Evolutionary conservation across 1,140 invertebrate species (phyloP).

Genomic region (Drosophila sechellia): DNA sequence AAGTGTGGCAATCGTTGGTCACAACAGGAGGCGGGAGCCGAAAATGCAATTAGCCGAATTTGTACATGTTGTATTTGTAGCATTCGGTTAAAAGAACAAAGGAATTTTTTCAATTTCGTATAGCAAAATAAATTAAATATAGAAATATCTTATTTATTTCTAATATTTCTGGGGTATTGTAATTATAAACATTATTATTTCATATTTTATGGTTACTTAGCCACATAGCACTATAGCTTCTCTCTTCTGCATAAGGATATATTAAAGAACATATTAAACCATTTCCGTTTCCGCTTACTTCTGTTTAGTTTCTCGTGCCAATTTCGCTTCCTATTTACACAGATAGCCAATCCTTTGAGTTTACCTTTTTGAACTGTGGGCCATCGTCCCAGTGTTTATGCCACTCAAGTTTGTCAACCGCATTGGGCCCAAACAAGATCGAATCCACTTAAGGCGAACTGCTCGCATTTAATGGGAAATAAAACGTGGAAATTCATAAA

Average conservation of each 20-base stretch:
- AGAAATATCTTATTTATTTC: no score
- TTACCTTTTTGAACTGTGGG: neutral
- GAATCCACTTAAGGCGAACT: slow-evolving; percentile 45
- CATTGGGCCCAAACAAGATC: slow-evolving; percentile 40
- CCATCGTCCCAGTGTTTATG: slow-evolving; percentile 20
- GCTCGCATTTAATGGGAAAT: slow-evolving; percentile 52
- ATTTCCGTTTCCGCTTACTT: neutral
- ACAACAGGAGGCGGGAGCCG: slow-evolving; percentile 25
- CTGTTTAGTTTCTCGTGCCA: neutral
- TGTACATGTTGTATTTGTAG: no score
- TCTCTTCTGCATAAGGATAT: no score
- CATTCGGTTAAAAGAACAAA: slow-evolving; percentile 1
- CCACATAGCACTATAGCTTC: neutral
- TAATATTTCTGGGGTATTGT: no score
- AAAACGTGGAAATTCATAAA: slow-evolving; percentile 52
- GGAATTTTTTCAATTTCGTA: neutral
- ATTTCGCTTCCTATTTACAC: neutral
- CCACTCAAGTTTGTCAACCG: slow-evolving; percentile 40
- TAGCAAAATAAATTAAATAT: neutral
- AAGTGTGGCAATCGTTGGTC: slow-evolving; percentile 38
- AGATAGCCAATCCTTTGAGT: neutral
- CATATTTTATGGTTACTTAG: neutral
- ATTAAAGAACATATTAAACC: neutral
- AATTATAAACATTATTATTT: no score
- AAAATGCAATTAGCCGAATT: slow-evolving; percentile 6